A percentile compares a stretch with the other conserved stretches of the same genome.
phyloP scores from a whole-genome alignment of 64 coral and sea anemone genomes.

The Astreopora myriophthalma region DNA sequence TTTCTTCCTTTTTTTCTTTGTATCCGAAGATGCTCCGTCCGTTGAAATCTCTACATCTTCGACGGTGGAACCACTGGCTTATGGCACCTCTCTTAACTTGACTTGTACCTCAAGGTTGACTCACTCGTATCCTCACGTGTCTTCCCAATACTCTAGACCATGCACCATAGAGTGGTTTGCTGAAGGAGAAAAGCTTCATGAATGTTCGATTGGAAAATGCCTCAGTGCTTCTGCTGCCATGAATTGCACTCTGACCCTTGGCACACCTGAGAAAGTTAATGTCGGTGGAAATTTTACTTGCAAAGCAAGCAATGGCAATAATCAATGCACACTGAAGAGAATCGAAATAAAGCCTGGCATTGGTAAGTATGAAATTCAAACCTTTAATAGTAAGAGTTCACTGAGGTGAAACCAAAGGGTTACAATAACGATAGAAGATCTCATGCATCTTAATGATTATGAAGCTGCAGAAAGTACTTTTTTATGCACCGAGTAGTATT shows the following conservation, averaged over 20 bases:
- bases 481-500: no score
- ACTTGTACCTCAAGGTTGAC: background rate
- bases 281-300: background rate
- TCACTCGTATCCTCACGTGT: rapidly evolving
- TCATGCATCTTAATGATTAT: no score
- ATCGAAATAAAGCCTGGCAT: background rate
- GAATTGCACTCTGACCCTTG: background rate
- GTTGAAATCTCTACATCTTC: background rate
- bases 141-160: background rate
- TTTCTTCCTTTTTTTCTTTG: background rate
- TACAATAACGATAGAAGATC: no score
- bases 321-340: background rate
- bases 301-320: background rate
- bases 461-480: no score
- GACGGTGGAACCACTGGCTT: background rate
- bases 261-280: background rate
- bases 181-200: background rate
- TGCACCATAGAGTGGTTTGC: background rate
- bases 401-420: no score
- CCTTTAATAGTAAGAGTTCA: no score
- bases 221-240: background rate
- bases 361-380: background rate
- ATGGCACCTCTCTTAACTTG: background rate
- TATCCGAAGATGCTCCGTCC: background rate
- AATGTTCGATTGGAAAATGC: background rate